Base-by-base conservation (phyloP, 1,140 invertebrate genomes). In the Ips typographus region DNA sequence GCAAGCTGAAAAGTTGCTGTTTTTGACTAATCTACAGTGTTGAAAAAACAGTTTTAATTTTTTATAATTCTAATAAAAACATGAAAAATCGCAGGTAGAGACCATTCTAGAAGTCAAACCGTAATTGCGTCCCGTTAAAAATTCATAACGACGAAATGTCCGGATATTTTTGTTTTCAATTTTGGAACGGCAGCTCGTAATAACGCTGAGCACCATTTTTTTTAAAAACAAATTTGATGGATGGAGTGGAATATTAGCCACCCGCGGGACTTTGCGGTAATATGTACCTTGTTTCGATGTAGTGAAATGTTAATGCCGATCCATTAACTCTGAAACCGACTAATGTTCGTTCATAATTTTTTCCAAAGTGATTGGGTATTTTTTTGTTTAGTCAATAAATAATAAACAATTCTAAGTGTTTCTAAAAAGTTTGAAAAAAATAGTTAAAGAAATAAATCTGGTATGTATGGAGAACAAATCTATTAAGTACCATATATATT, bases 151-250 rank as follows among this genome's bases (percentile, higher is more conserved):
- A n/a, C 59, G 39, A 62, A n/a, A 62, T 40, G 59, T n/a, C 40
- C n/a, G 59, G 40, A 6, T 38, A 49, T 62, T 62, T 62, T 62
- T 62, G 38, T 47, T 47, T 62, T 49, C 42, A 47, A 47, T 62
- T 62, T 62, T 8, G 38, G 8, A 6, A 2, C 44, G 22, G 22
- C 59, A 22, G 5, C n/a, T 49, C 57, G 57, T 56, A 56, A 59
- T 59, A 59, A 22, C 41, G 8, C 57, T 8, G 57, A 59, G 41
- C 41, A 53, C 22, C 67, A 68, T 68, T 72, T 72, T 71, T 72
- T n/a, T n/a, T n/a, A n/a, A 59, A 68, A 72, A 65, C 67, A 51
- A 68, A 61, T 69, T 72, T 72, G 71, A 72, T 72, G 71, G 71
- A 72, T 72, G 51, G 67, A 67, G 71, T 43, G 68, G 60, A 60